Evolutionary conservation across 2,113 vertebrate species (phyloP).

Genomic region (Balaenoptera acutorostrata): DNA sequence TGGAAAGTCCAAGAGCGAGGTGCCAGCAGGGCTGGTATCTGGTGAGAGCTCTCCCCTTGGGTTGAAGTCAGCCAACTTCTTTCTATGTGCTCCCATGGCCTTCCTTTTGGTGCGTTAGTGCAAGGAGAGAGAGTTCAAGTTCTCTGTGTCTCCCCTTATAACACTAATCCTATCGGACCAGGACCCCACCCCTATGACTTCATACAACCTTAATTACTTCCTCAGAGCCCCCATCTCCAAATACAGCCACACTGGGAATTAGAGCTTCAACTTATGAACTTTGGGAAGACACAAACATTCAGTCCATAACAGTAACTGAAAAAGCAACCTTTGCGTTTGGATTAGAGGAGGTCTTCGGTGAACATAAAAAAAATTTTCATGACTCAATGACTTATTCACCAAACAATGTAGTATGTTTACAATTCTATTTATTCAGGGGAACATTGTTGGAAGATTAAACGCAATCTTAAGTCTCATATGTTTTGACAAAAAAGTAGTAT

Average conservation of each 20-base stretch:
- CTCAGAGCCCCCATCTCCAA: neutral
- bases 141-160: neutral
- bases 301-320: neutral
- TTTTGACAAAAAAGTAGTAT: conserved; percentile 38
- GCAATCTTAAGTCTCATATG: neutral
- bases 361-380: neutral
- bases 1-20: neutral
- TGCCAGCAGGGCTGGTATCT: neutral
- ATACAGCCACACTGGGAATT: neutral
- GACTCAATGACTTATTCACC: neutral
- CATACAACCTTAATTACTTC: neutral
- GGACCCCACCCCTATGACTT: neutral
- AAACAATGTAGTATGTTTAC: neutral
- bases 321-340: neutral
- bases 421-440: conserved; percentile 10
- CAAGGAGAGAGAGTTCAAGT: neutral
- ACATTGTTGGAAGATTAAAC: conserved; percentile 31
- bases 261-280: neutral
- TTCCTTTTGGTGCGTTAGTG: neutral
- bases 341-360: neutral
- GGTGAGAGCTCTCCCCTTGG: neutral
- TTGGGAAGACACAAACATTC: neutral
- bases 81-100: neutral
- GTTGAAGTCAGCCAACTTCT: neutral
- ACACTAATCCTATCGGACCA: neutral